Evolutionary conservation across 2,888 invertebrate genomes (phyloP), one percentile per base, ranked within the genome.

Genomic region (Andricus quercusramuli): DNA sequence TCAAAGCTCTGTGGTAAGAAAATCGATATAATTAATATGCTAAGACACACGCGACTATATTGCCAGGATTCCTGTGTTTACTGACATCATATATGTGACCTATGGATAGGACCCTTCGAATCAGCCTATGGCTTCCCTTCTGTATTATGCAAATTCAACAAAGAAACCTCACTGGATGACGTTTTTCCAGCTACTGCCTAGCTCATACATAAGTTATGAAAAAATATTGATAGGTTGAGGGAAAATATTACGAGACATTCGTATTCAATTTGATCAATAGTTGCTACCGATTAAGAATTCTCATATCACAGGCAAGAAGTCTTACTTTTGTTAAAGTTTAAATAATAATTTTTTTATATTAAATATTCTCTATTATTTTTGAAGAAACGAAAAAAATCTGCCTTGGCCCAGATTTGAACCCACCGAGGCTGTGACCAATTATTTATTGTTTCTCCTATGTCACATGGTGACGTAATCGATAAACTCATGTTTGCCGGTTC

Each of bases 101-200:
- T 78, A 78, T 79, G 47, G 51, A 64, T 32, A 47, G 56, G 56
- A 74, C 74, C 25, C n/a, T 68, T 78, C 67, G 79, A 79, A 81
- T 83, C 78, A 64, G 47, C 47, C 56, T 37, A 67, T 47, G n/a
- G 78, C 66, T 79, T 77, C 68, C 79, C 70, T 77, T 66, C 37
- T 83, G 59, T 51, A 82, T 80, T 82, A 83, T 83, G 82, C 77
- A 80, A 80, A 82, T 79, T 80, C 70, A 78, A 78, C 76, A 76
- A 77, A 80, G 80, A 79, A 37, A 80, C 79, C 77, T 77, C 51
- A 37, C 67, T n/a, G 17, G 66, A 29, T n/a, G 56, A 74, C 56
- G 32, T 37, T 74, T 37, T 74, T 74, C 56, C 56, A 29, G 56
- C n/a, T 56, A 56, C 74, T 56, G 56, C 74, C n/a, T 37, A 37